Percentiles rank a stretch among this genome's conserved stretches.
These are phyloP conservation scores for Chloromyia formosa DNA, from an alignment of 2,888 invertebrate genomes.

Conservation along the genomic window DNA sequence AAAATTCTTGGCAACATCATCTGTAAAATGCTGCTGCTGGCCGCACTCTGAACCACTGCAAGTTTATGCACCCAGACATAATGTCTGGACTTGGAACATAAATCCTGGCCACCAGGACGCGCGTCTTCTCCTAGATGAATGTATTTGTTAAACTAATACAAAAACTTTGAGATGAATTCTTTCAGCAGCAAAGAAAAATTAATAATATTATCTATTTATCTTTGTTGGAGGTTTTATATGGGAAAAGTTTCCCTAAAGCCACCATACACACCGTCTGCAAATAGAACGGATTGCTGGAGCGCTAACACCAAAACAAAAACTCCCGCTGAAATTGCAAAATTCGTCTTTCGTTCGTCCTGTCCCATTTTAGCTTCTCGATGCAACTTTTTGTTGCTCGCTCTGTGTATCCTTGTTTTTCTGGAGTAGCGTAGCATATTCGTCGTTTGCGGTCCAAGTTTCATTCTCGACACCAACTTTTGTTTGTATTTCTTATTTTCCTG, in stretches of 20 bases:
- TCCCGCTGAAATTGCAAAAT: constrained; percentile 22
- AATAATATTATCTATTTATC: constrained; percentile 55
- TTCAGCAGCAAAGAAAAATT: constrained; percentile 54
- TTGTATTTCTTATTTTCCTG: constrained; percentile 29
- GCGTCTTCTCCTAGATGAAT: constrained; percentile 50
- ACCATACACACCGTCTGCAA: not conserved
- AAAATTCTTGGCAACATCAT: constrained; percentile 37
- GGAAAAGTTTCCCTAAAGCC: constrained; percentile 47
- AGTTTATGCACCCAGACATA: constrained; percentile 51
- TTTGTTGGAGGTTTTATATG: constrained; percentile 53
- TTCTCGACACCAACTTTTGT: constrained; percentile 18
- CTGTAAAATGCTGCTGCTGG: constrained; percentile 33
- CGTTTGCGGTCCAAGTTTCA: constrained; percentile 34
- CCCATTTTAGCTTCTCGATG: not conserved
- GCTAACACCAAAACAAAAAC: constrained; percentile 26
- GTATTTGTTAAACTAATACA: constrained; percentile 55
- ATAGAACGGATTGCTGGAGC: constrained; percentile 4
- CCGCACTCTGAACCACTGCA: constrained; percentile 36
- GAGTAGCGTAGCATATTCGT: not conserved
- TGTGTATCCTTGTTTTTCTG: not conserved
- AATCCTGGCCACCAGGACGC: constrained; percentile 52
- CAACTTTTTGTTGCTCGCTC: constrained; percentile 5
- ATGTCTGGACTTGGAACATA: constrained; percentile 53
- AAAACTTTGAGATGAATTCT: constrained; percentile 55
- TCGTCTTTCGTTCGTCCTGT: constrained; percentile 14